phyloP scores from a whole-genome alignment of 2,113 vertebrate genomes.

The Clarias gariepinus region DNA sequence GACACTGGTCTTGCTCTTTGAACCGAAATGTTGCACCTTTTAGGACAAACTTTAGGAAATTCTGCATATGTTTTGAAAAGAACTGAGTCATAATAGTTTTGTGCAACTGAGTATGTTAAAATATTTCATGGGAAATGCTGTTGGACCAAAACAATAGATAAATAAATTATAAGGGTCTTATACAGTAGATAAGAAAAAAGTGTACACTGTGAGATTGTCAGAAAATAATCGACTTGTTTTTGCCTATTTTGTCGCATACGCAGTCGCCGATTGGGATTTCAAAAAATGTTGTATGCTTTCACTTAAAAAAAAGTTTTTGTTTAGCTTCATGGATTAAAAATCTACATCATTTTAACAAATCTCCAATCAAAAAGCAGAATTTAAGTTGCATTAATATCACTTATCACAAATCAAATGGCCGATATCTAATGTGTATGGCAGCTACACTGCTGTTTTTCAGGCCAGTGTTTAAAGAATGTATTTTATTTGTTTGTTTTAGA shows the following conservation, averaged over 20 bases:
- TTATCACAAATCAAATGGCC: neutral
- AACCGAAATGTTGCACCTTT: neutral
- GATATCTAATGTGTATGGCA: neutral
- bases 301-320: neutral
- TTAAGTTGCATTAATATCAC: neutral
- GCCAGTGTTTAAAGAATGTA: neutral
- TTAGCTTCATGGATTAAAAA: neutral
- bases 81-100: neutral
- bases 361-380: neutral
- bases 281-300: neutral
- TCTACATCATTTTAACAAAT: neutral
- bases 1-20: neutral
- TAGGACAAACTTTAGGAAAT: neutral
- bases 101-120: neutral
- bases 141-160: neutral
- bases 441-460: neutral
- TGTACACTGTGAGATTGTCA: neutral
- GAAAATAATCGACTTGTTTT: neutral
- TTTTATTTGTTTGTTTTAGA: conserved; percentile 59
- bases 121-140: neutral
- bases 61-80: neutral
- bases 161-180: neutral
- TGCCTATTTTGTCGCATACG: neutral
- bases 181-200: neutral
- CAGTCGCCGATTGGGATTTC: neutral